phyloP scores from a whole-genome alignment of 1,140 invertebrate species.

The Drosophila willistoni region DNA sequence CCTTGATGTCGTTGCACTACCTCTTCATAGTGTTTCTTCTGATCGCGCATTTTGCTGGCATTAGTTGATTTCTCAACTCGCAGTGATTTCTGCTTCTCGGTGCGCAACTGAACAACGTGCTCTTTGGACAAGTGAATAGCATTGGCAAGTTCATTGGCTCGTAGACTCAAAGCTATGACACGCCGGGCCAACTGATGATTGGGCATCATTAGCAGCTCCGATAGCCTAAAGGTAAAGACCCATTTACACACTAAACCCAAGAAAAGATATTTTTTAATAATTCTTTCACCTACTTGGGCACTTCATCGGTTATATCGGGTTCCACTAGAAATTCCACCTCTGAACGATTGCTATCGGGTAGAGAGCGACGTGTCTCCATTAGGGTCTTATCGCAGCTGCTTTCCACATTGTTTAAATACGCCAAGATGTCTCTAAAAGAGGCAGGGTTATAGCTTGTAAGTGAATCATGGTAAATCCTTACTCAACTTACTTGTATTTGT shows the following conservation, averaged over 20 bases:
- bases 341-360: slow-evolving; percentile 73
- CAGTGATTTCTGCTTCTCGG: slow-evolving; percentile 74
- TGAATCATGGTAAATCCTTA: no score
- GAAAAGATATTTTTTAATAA: no score
- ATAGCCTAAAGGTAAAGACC: slow-evolving; percentile 41
- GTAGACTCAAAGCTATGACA: slow-evolving; percentile 71
- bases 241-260: not conserved
- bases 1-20: slow-evolving; percentile 87
- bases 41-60: slow-evolving; percentile 83
- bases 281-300: slow-evolving; percentile 71
- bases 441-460: no score
- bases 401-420: slow-evolving; percentile 81
- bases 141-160: slow-evolving; percentile 82
- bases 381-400: slow-evolving; percentile 80
- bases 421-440: slow-evolving; percentile 69
- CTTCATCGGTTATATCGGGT: slow-evolving; percentile 79
- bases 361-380: slow-evolving; percentile 73
- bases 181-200: slow-evolving; percentile 81
- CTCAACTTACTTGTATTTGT: slow-evolving; percentile 74
- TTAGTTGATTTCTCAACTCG: slow-evolving; percentile 69
- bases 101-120: slow-evolving; percentile 72
- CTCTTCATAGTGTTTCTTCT: slow-evolving; percentile 87
- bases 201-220: slow-evolving; percentile 79
- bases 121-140: slow-evolving; percentile 82
- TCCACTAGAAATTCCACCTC: slow-evolving; percentile 81